Conservation (phyloP, 2,888 invertebrate genomes). For the Anoplius nigerrimus region DNA sequence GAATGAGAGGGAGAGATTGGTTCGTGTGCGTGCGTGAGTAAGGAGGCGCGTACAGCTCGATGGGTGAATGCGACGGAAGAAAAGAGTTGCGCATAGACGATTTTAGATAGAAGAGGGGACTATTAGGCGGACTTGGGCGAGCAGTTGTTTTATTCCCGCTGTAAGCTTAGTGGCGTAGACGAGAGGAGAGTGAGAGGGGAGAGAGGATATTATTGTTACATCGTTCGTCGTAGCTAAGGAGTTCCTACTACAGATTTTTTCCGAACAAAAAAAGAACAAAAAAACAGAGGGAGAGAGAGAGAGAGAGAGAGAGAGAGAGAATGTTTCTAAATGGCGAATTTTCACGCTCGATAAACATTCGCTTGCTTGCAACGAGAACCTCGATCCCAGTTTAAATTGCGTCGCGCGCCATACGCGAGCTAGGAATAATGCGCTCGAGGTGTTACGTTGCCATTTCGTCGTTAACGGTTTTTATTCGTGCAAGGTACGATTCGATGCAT, state of each 20-base stretch:
- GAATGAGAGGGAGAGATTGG: slow-evolving; percentile 9
- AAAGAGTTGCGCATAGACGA: not conserved
- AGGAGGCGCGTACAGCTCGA: not conserved
- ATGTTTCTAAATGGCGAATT: too few species aligned
- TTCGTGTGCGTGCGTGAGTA: not conserved
- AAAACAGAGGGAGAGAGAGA: too few species aligned
- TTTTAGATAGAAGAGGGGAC: slow-evolving; percentile 1
- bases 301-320: not conserved
- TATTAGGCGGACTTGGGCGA: not conserved
- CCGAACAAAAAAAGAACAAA: not conserved
- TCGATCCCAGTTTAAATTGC: too few species aligned
- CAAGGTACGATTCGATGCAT: too few species aligned
- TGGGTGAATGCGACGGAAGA: not conserved
- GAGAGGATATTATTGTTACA: not conserved
- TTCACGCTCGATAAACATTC: too few species aligned
- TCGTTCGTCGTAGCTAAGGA: not conserved
- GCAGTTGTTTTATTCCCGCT: slow-evolving; percentile 1
- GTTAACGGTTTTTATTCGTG: too few species aligned
- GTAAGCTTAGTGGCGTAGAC: not conserved
- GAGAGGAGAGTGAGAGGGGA: not conserved
- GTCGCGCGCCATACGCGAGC: too few species aligned
- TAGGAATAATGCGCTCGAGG: too few species aligned
- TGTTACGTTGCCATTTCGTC: too few species aligned
- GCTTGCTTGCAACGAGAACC: too few species aligned
- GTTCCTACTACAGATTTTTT: slow-evolving; percentile 3